Base-by-base conservation (phyloP, 2,888 invertebrate genomes). In the Sussaba pulchella region DNA sequence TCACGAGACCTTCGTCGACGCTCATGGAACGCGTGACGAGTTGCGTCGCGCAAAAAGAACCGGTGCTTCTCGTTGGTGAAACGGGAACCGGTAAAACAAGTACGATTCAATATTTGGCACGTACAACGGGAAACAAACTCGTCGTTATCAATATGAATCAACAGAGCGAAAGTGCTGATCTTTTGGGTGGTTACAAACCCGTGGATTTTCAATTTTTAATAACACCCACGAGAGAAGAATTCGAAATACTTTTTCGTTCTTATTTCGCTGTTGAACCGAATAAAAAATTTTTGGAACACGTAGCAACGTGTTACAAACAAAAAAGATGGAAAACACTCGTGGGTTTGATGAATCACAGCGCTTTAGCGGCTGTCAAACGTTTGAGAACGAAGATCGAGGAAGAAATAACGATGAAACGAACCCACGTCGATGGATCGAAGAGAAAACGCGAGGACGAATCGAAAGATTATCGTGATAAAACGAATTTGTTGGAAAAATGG, bases 21-120 rank as follows among this genome's bases (percentile, higher is more conserved):
- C 93, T 98, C 59, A 92, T 99, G 47, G 99, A 99, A 93, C 94
- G 96, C 24, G 95, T 99, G 66, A 96, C 97, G 19, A 96, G 96
- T 81, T 97, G 98, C 89, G 95, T 99, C 0, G 93, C 93, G 0
- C 94, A 96, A 64, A 95, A 95, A 63, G 99, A 99, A 90, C 98
- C 99, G 0, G 97, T 99, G 0, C 93, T 99, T 4, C 93, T 99
- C 5, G 99, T 99, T 0, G 99, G 99, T 31, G 99, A 99, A 93
- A 99, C 99, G 0, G 99, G 99, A 59, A 99, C 98, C 0, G 99
- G 99, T 0, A 99, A 99, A 93, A 99, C 99, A 0, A 97, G 98
- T 0, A 95, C 97, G 0, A 95, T 99, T 0, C 99, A 99, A 91
- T 98, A 97, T 92, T 93, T 99, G 71, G 97, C 99, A 0, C 94